Conservation (phyloP, 2,797 vertebrate species). For the Florisuga fusca region DNA sequence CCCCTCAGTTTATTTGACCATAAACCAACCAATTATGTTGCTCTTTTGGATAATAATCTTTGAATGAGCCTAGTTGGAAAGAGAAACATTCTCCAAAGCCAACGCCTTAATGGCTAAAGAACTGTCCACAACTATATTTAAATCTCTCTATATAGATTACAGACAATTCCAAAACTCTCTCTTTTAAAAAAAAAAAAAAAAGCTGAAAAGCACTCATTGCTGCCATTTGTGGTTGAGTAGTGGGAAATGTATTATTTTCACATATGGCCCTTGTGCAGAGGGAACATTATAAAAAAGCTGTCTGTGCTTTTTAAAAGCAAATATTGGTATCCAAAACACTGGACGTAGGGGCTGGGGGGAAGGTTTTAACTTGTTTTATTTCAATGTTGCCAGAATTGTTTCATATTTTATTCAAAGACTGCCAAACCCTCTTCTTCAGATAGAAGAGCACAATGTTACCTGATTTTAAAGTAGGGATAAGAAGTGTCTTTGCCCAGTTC, state of each 20-base stretch:
- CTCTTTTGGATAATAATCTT: not conserved
- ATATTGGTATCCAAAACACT: not conserved
- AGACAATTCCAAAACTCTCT: not conserved
- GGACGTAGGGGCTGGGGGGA: fast-evolving
- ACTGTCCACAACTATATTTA: not conserved
- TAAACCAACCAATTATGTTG: not conserved
- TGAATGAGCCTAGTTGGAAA: not conserved
- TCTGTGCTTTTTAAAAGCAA: not conserved
- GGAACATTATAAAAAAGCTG: not conserved
- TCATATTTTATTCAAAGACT: not conserved
- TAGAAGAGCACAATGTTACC: not conserved
- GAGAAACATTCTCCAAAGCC: not conserved
- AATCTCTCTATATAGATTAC: not conserved
- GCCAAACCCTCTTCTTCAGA: not conserved
- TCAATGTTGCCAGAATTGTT: not conserved
- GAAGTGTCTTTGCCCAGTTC: not conserved
- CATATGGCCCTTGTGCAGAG: not conserved
- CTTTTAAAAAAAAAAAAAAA: not conserved
- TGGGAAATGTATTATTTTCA: not conserved
- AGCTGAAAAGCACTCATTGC: not conserved
- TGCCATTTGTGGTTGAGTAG: not conserved
- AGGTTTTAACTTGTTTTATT: not conserved
- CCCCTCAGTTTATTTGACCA: not conserved
- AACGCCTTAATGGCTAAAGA: not conserved
- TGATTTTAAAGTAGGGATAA: not conserved